Percentiles rank a stretch among this genome's conserved stretches.
These are phyloP conservation scores for Agriopis aurantiaria DNA, from an alignment of 2,888 invertebrate genomes.

Conservation along the genomic window DNA sequence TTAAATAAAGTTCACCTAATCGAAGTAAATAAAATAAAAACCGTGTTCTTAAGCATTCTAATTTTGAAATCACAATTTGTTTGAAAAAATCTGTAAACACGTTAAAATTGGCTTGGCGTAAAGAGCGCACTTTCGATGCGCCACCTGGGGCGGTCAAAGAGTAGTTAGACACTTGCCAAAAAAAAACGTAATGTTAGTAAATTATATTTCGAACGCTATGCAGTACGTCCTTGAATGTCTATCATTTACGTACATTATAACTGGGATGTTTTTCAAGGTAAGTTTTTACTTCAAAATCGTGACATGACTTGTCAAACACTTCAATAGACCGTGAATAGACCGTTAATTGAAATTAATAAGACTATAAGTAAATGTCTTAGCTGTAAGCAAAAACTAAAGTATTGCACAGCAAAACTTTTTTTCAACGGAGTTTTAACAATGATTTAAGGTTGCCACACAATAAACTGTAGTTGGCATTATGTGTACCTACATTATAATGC, in stretches of 20 bases:
- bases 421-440: neutral
- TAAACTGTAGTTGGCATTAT: too few relatives aligned
- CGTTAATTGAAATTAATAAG: slow-evolving; percentile 10
- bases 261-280: slow-evolving; percentile 34
- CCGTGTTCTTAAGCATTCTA: too few relatives aligned
- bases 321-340: slow-evolving; percentile 13
- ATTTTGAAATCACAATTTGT: too few relatives aligned
- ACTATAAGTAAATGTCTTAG: neutral
- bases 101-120: too few relatives aligned
- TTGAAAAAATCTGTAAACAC: too few relatives aligned
- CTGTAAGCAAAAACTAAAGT: neutral
- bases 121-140: too few relatives aligned
- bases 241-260: neutral
- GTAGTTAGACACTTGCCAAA: too few relatives aligned
- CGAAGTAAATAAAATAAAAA: too few relatives aligned
- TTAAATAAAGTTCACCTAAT: too few relatives aligned
- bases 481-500: neutral
- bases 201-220: slow-evolving; percentile 3
- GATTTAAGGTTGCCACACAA: too few relatives aligned
- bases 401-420: neutral
- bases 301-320: slow-evolving; percentile 19
- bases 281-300: slow-evolving; percentile 30
- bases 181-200: neutral
- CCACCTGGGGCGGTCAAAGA: too few relatives aligned
- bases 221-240: slow-evolving; percentile 23